Base-by-base conservation (phyloP, 1,140 invertebrate species). In the Camponotus pennsylvanicus region DNA sequence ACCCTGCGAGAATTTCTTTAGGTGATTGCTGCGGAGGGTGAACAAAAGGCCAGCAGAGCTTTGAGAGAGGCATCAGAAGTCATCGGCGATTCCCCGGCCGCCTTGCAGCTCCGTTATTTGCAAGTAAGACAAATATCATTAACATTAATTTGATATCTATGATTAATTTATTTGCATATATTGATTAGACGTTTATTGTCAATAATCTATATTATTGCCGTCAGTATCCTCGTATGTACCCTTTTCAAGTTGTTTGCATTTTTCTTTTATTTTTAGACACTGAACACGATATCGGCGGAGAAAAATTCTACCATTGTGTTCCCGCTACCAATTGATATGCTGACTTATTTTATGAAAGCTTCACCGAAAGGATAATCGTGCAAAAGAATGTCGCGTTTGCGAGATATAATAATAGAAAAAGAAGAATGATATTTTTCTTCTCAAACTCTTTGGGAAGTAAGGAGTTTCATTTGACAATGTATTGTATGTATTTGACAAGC, bases 281-380 rank as follows among this genome's bases (percentile, higher is more conserved):
- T 99, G 77, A 99, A 98, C 94, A 98, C 98, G 11, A 99, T 99
- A 94, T 98, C 98, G 63, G 98, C 98, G 2, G 99, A 99, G 96
- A 99, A 99, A 96, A 99, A 99, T 94, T 99, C 99, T 5, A 99
- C 99, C 9, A 99, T 99, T 92, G 98, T 99, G 80, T 99, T 99
- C 95, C 99, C 99, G 34, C 96, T 99, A 89, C 98, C 98, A 45
- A 98, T 99, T 92, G 98, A 99, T 92, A 96, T 99, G 90, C 93
- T 99, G 63, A 97, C 97, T 49, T 97, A 97, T 91, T 98, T 98
- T 92, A 94, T 97, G 93, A 96, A 95, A 91, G 94, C 95, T 82
- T 92, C 88, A 4, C 59, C 77, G n/a, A 89, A 70, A 4, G 57
- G 87, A 9, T 91, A 91, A 88, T 75, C 59, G 5, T 27, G 13